Conservation (phyloP, 2,113 vertebrate genomes). For the Eublepharis macularius region DNA sequence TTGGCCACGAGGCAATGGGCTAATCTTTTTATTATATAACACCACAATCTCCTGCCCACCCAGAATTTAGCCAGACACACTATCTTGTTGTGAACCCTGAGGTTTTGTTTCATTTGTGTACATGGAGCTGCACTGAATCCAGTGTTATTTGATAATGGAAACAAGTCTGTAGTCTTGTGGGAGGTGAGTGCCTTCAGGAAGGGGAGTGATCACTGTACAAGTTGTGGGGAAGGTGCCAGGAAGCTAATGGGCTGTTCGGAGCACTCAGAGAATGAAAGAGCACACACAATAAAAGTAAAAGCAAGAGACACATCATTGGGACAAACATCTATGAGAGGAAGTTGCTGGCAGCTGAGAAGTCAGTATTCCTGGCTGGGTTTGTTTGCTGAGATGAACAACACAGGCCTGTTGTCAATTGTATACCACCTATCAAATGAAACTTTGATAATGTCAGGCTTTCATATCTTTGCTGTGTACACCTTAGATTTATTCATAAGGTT, state of each 20-base stretch:
- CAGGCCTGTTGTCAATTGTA: background rate
- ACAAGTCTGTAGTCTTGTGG: background rate
- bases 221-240: background rate
- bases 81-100: background rate
- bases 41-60: background rate
- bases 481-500: background rate
- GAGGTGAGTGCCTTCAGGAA: background rate
- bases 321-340: too few species aligned
- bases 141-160: background rate
- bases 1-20: constrained; percentile 26
- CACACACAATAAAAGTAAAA: too few species aligned
- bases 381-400: background rate
- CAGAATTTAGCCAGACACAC: constrained; percentile 12
- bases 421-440: background rate
- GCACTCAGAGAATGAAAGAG: too few species aligned
- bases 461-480: background rate
- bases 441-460: background rate
- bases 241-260: too few species aligned
- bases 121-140: background rate
- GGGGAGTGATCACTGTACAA: background rate
- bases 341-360: background rate
- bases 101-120: background rate
- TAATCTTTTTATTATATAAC: constrained; percentile 38
- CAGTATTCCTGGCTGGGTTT: too few species aligned
- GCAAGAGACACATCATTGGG: too few species aligned